Percentiles rank a stretch among this genome's conserved stretches.
Evolutionary conservation across 2,888 invertebrate genomes (phyloP).

Genomic region (Idaea aversata): DNA sequence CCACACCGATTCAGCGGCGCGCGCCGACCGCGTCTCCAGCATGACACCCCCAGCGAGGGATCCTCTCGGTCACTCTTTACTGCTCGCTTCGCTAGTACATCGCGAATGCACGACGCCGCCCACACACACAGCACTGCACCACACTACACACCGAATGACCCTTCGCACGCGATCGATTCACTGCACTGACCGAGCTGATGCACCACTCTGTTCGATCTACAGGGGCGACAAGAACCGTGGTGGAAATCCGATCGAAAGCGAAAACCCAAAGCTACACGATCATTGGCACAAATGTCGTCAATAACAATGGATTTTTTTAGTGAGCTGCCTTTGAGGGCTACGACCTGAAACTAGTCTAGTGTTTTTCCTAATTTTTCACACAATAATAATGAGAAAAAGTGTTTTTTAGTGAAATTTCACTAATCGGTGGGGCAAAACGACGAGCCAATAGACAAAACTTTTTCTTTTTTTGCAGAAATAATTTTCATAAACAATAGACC

Average conservation of each 20-base stretch:
- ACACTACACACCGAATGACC: slow-evolving; percentile 37
- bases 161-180: slow-evolving; percentile 33
- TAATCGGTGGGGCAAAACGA: slow-evolving; percentile 72
- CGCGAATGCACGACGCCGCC: slow-evolving; percentile 30
- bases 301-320: slow-evolving; percentile 4
- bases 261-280: slow-evolving; percentile 47
- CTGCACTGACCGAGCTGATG: slow-evolving; percentile 29
- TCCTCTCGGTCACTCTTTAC: slow-evolving; percentile 44
- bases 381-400: slow-evolving; percentile 44
- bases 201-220: slow-evolving; percentile 61
- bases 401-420: slow-evolving; percentile 56
- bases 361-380: slow-evolving; percentile 33
- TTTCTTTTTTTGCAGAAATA: slow-evolving; percentile 13
- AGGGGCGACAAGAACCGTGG: slow-evolving; percentile 48
- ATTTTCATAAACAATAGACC: slow-evolving; percentile 22
- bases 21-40: slow-evolving; percentile 87
- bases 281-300: slow-evolving; percentile 24
- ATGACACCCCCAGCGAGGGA: slow-evolving; percentile 77
- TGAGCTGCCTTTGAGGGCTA: too few species aligned
- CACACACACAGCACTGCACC: slow-evolving; percentile 38
- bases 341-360: too few species aligned
- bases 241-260: slow-evolving; percentile 62
- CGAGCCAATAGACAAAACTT: slow-evolving; percentile 73
- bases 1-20: slow-evolving; percentile 86
- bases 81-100: slow-evolving; percentile 64